Evolutionary conservation across 2,888 invertebrate genomes (phyloP), one percentile per base, ranked within the genome.

Genomic region (Cerastis rubricosa): DNA sequence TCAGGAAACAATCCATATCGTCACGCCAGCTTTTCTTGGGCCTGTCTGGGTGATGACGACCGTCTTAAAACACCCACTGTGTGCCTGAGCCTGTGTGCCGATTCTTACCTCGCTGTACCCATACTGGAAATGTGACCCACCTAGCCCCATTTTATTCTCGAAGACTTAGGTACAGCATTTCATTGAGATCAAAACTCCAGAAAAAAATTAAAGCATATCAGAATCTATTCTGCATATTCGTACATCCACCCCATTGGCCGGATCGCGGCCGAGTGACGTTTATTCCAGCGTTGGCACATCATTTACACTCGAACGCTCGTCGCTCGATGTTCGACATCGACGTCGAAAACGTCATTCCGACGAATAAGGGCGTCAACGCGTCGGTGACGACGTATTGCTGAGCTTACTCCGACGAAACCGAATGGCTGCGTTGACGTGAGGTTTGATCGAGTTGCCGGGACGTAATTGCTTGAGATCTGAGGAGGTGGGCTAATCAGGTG

Each of bases 271-370:
- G 87, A 81, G 65, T 88, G 88, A 84, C 89, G 81, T 88, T 89
- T 88, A 88, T 86, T 80, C 81, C 88, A 80, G 47, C 76, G 80
- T 81, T 87, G 79, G 89, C 90, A 91, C 91, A 90, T 91, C 89
- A 91, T 90, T 92, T 90, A 89, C 91, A 92, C 92, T 92, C 85
- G 89, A 89, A 76, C 74, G 88, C 78, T 76, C 86, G 77, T 59
- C 82, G 74, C 71, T 72, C 73, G 71, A 74, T 68, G 76, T 81
- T 81, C 74, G 80, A 64, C 8, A 14, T 64, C 43, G 90, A 72
- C 86, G 87, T 81, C 80, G 83, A 84, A 84, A 83, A 85, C 86
- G 90, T 90, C 89, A 90, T 87, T 83, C 78, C 86, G 73, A 71
- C 80, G 84, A 83, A 76, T 83, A 85, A 88, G 88, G 83, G 83